Evolutionary conservation across 92 coral and sea anemone genomes (phyloP).

Genomic region (Phenganax marumi): DNA sequence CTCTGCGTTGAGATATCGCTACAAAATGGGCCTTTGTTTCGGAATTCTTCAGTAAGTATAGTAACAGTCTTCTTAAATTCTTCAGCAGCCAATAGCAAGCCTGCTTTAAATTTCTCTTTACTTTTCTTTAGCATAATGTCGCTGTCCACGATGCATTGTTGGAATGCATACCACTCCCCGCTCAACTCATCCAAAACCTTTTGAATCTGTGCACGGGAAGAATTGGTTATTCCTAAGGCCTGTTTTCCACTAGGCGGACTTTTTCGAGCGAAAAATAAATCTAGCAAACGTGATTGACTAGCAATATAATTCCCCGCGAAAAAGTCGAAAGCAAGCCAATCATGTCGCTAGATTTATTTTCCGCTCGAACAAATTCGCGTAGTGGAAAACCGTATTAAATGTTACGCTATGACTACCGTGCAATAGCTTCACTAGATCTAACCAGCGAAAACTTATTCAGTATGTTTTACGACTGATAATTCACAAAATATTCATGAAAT

Average conservation of each 20-base stretch:
- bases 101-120: slow-evolving; percentile 97
- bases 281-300: no score
- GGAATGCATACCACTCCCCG: slow-evolving; percentile 97
- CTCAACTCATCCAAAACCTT: slow-evolving; percentile 89
- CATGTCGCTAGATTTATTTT: no score
- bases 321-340: no score
- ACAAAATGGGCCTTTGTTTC: slow-evolving; percentile 81
- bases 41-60: slow-evolving; percentile 85
- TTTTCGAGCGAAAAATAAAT: no score
- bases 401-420: no score
- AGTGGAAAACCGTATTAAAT: no score
- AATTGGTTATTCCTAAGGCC: no score
- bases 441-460: no score
- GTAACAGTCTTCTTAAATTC: slow-evolving; percentile 95
- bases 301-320: no score
- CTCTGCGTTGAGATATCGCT: slow-evolving; percentile 77
- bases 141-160: slow-evolving; percentile 96
- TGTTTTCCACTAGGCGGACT: no score
- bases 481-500: neutral
- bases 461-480: neutral
- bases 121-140: slow-evolving; percentile 97
- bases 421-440: no score
- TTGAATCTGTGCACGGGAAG: slow-evolving; percentile 64
- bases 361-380: no score
- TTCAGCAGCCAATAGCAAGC: slow-evolving; percentile 90